These are phyloP conservation scores for Pipra filicauda DNA, from an alignment of 2,113 vertebrate genomes.

Conservation along the genomic window DNA sequence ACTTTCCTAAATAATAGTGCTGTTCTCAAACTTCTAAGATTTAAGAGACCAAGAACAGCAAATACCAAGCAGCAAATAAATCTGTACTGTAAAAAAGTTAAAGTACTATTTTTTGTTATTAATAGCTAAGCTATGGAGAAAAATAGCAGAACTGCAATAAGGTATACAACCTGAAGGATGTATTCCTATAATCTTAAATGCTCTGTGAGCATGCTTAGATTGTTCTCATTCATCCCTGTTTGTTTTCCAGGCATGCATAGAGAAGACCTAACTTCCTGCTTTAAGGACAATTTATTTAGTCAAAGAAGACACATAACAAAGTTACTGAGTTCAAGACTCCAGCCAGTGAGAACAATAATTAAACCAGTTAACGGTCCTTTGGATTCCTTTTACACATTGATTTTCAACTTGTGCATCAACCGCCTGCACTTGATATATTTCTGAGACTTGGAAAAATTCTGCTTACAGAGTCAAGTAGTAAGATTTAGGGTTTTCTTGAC, in stretches of 20 bases:
- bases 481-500: background rate
- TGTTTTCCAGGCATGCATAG: background rate
- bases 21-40: background rate
- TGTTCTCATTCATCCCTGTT: background rate
- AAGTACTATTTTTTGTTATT: background rate
- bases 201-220: background rate
- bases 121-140: background rate
- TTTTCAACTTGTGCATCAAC: background rate
- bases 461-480: background rate
- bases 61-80: background rate
- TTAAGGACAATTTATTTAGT: background rate
- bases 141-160: background rate
- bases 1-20: background rate
- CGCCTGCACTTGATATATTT: background rate
- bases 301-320: background rate
- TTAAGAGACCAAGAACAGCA: background rate
- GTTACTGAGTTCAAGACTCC: background rate
- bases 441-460: background rate
- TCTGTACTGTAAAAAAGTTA: background rate
- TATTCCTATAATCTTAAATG: background rate
- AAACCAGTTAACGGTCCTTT: background rate
- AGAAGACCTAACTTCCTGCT: background rate
- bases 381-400: background rate
- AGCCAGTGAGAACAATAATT: background rate
- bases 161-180: background rate